Evolutionary conservation across 2,113 vertebrate species (phyloP).

Genomic region (Coryphaenoides rupestris): DNA sequence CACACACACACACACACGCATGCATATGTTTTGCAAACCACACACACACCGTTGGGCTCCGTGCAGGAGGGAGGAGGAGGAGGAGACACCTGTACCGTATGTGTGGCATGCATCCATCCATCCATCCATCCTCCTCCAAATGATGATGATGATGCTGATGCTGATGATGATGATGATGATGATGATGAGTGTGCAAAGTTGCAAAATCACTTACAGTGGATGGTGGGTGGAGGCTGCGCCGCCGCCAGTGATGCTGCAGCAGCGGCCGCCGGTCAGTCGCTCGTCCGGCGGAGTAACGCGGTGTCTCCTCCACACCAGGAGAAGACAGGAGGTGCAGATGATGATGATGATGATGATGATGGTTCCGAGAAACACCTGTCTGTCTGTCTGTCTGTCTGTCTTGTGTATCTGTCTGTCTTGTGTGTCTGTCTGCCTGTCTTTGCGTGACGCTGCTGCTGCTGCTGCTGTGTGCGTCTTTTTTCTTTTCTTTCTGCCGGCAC

Average conservation of each 20-base stretch:
- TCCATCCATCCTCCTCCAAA: too few relatives aligned
- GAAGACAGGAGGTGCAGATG: slow-evolving; percentile 30
- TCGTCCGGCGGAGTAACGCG: slow-evolving; percentile 37
- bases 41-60: too few relatives aligned
- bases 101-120: too few relatives aligned
- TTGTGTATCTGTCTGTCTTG: too few relatives aligned
- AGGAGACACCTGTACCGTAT: too few relatives aligned
- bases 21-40: too few relatives aligned
- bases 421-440: slow-evolving; percentile 56
- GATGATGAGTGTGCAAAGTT: slow-evolving; percentile 8
- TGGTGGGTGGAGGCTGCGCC: slow-evolving; percentile 55
- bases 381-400: too few relatives aligned
- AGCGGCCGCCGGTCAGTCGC: too few relatives aligned
- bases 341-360: slow-evolving; percentile 36
- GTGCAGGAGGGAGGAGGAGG: too few relatives aligned
- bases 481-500: slow-evolving; percentile 29
- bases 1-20: too few relatives aligned
- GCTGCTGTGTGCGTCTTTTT: background rate
- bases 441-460: slow-evolving; percentile 46
- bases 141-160: too few relatives aligned
- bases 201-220: slow-evolving; percentile 67
- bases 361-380: slow-evolving; percentile 62
- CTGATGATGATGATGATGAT: too few relatives aligned
- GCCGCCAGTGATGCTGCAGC: slow-evolving; percentile 53
- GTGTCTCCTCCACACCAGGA: slow-evolving; percentile 38